Conservation (phyloP, 1,140 invertebrate species). For the Potamilus streckersoni region DNA sequence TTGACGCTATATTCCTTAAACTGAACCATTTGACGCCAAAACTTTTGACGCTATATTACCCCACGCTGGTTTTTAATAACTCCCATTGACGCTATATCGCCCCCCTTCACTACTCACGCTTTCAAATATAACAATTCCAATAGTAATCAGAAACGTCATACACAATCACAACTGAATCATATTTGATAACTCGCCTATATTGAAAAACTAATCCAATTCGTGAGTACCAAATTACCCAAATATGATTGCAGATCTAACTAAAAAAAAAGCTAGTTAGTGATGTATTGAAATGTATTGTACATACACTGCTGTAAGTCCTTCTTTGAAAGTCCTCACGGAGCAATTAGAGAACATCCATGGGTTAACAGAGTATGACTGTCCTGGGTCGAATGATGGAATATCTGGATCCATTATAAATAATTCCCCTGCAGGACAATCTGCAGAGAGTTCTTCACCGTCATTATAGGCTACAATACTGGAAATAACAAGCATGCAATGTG, state of each 20-base stretch:
- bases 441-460: slow-evolving; percentile 3
- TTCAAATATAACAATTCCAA: no score
- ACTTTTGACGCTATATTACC: no score
- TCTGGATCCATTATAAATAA: slow-evolving; percentile 16
- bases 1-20: no score
- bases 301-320: background rate
- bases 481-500: background rate
- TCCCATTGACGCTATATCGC: no score
- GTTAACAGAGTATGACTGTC: slow-evolving; percentile 10
- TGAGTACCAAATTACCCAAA: background rate
- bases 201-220: background rate
- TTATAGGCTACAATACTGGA: slow-evolving; percentile 6
- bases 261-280: background rate
- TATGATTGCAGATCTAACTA: background rate
- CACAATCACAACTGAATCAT: no score
- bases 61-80: no score
- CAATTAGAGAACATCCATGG: slow-evolving; percentile 23
- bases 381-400: slow-evolving; percentile 2
- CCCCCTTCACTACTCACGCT: no score
- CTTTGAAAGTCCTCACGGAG: slow-evolving; percentile 16
- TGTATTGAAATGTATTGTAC: background rate
- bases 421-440: background rate
- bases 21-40: no score
- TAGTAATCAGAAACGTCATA: no score
- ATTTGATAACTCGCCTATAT: background rate